These are phyloP conservation scores for Nesogale talazaci DNA, from an alignment of 2,113 vertebrate genomes.

Conservation along the genomic window DNA sequence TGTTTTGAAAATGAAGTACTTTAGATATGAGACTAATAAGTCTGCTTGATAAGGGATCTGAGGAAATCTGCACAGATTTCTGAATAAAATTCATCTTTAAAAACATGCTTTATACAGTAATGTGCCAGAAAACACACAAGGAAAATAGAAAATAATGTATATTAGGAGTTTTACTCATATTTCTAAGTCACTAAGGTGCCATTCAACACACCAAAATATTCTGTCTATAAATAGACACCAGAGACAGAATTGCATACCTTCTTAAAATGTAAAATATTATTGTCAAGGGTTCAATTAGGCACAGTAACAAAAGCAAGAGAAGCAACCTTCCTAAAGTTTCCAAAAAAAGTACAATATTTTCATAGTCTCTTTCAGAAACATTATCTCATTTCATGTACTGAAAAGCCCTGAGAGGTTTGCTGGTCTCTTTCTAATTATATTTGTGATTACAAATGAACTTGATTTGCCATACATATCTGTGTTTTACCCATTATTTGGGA, in stretches of 20 bases:
- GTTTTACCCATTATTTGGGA: neutral
- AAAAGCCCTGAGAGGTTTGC: neutral
- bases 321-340: neutral
- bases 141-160: neutral
- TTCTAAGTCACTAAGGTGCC: neutral
- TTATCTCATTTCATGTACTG: conserved; percentile 41
- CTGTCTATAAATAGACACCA: conserved; percentile 65
- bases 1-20: conserved; percentile 25
- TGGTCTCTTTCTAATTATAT: conserved; percentile 48
- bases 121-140: neutral
- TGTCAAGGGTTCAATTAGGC: conserved; percentile 52
- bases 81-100: conserved; percentile 19
- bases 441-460: conserved; percentile 15
- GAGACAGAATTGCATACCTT: conserved; percentile 56
- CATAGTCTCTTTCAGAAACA: conserved; percentile 30
- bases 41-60: neutral
- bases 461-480: neutral
- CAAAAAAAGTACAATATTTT: conserved; percentile 15
- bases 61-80: conserved; percentile 21
- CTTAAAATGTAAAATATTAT: conserved; percentile 57
- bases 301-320: neutral
- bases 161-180: conserved; percentile 51
- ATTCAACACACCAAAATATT: conserved; percentile 51
- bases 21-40: neutral
- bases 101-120: neutral